Conservation (phyloP, 2,888 invertebrate genomes). For the Oxystoma pomonae region DNA sequence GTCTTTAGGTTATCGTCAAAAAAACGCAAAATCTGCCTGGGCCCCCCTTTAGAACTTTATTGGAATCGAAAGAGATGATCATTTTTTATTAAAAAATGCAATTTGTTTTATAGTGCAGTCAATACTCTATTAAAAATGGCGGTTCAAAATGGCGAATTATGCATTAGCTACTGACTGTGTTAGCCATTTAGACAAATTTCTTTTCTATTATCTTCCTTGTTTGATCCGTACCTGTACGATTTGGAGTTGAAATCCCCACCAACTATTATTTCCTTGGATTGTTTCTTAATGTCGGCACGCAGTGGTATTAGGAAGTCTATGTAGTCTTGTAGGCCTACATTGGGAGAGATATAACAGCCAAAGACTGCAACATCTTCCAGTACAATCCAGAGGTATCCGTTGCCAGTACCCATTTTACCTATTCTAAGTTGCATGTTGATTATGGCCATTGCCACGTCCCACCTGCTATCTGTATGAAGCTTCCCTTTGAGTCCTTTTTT, state of each 20-base stretch:
- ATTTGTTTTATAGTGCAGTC: too few species aligned
- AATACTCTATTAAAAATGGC: too few species aligned
- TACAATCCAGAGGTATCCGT: not conserved
- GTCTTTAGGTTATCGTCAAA: too few species aligned
- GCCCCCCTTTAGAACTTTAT: too few species aligned
- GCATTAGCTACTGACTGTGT: too few species aligned
- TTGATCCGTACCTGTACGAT: conserved; percentile 10
- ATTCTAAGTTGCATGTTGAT: not conserved
- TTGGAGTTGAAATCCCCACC: conserved; percentile 18
- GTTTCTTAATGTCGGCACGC: not conserved
- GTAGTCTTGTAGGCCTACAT: not conserved
- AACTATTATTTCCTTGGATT: not conserved
- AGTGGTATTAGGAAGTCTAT: not conserved
- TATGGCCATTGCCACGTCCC: conserved; percentile 1
- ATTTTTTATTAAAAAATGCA: too few species aligned
- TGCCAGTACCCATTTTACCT: not conserved
- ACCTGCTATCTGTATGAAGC: not conserved
- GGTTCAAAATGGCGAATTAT: too few species aligned
- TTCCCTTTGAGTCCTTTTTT: not conserved
- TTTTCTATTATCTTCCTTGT: conserved; percentile 2
- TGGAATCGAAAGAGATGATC: too few species aligned
- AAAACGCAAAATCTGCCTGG: too few species aligned
- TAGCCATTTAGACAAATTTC: too few species aligned
- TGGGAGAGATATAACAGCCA: not conserved
- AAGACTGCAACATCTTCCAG: not conserved